Evolutionary conservation across 53 echinoderm and acorn worm genomes (phyloP).

Genomic region (Crossaster papposus): DNA sequence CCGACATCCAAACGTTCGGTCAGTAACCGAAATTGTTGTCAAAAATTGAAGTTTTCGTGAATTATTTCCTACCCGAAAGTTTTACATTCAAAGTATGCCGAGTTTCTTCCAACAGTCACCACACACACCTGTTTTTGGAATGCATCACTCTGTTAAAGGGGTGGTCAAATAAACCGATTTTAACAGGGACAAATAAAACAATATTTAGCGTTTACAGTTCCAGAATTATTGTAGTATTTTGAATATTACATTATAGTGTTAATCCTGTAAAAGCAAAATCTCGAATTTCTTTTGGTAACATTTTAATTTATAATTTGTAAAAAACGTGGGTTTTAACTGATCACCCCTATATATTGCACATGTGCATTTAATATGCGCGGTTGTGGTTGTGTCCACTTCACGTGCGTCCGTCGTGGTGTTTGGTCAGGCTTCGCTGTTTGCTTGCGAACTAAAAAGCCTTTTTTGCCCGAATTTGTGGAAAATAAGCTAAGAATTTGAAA

Average conservation of each 20-base stretch:
- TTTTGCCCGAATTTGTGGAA: background rate
- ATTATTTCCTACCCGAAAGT: conserved; percentile 26
- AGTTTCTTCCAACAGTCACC: conserved; percentile 56
- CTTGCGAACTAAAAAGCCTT: background rate
- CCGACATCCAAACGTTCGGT: background rate
- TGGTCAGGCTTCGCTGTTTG: background rate
- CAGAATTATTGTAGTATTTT: too few relatives aligned
- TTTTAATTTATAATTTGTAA: background rate
- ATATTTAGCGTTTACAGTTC: too few relatives aligned
- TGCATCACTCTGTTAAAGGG: background rate
- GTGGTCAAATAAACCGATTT: background rate
- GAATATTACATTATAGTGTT: too few relatives aligned
- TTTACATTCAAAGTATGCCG: background rate
- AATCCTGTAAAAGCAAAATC: background rate
- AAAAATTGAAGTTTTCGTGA: background rate
- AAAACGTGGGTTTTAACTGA: background rate
- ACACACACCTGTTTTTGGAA: conserved; percentile 41
- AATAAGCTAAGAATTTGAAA: background rate
- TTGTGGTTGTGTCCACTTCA: background rate
- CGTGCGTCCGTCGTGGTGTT: background rate
- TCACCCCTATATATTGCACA: background rate
- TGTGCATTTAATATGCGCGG: background rate
- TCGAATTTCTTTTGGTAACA: background rate
- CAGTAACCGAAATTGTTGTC: background rate
- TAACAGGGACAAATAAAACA: background rate